Conservation (phyloP, 2,888 invertebrate species). For the Scaptomyza cyrtandrae region DNA sequence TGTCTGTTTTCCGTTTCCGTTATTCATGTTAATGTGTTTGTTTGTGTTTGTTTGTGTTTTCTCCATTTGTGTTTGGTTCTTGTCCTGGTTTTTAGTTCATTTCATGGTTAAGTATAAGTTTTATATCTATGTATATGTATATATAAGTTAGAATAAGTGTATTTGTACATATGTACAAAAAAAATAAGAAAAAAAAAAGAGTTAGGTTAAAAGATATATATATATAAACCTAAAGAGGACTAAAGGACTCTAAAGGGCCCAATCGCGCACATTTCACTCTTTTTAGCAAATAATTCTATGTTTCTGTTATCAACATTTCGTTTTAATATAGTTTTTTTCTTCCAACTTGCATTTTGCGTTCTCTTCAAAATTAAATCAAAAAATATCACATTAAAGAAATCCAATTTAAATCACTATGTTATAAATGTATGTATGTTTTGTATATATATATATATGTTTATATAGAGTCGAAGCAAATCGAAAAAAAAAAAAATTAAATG, state of each 20-base stretch:
- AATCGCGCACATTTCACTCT: neutral
- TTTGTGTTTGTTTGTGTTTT: slow-evolving; percentile 29
- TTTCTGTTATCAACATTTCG: slow-evolving; percentile 16
- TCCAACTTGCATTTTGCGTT: slow-evolving; percentile 49
- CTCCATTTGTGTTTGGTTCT: slow-evolving; percentile 18
- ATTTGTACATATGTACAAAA: slow-evolving; percentile 7
- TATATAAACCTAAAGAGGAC: slow-evolving; percentile 2
- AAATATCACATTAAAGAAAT: slow-evolving; percentile 76
- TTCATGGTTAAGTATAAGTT: slow-evolving; percentile 53
- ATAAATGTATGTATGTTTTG: slow-evolving; percentile 18
- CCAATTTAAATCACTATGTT: slow-evolving; percentile 67
- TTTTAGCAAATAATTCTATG: slow-evolving; percentile 5
- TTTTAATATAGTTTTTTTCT: slow-evolving; percentile 14
- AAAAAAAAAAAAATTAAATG: slow-evolving; percentile 15
- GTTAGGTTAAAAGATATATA: neutral
- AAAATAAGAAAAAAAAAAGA: slow-evolving; percentile 1
- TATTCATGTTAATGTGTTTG: slow-evolving; percentile 25
- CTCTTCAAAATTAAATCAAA: slow-evolving; percentile 64
- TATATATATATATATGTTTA: slow-evolving; percentile 10
- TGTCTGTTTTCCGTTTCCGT: slow-evolving; percentile 72
- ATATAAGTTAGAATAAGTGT: slow-evolving; percentile 17
- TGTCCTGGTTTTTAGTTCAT: slow-evolving; percentile 35
- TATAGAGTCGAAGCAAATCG: slow-evolving; percentile 22
- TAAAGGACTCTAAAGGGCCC: neutral
- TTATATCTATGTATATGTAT: slow-evolving; percentile 19